Evolutionary conservation across 2,888 invertebrate genomes (phyloP), one percentile per base, ranked within the genome.

Genomic region (Pristionchus exspectatus): DNA sequence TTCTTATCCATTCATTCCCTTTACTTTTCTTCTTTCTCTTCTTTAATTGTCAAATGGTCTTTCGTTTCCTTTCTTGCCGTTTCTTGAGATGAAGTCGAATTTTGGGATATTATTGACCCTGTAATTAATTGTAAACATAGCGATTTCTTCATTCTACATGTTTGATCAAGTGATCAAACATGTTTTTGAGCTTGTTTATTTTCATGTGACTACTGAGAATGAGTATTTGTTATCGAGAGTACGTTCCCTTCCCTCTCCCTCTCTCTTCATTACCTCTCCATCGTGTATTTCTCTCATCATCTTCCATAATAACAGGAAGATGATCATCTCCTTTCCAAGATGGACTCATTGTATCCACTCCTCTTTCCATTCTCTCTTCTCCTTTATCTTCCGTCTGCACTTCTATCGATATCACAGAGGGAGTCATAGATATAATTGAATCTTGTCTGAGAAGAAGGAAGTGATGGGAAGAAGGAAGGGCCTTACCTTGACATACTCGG

Each of bases 221-320:
- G n/a, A 38, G 21, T 24, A 44, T n/a, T 77, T 77, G 30, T 77
- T 33, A 30, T 30, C 33, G 18, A 33, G 38, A 77, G 24, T 77
- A 33, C 30, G 7, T 38, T 24, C 24, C 56, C 83, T 16, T 30
- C 27, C 7, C 30, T 33, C 33, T n/a, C n/a, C n/a, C n/a, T 27
- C 69, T n/a, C 27, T 27, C 69, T 9, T 27, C 30, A 33, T 77
- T 50, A 54, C 84, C 84, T 56, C 84, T 84, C 84, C 77, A 50
- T 50, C 44, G 44, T 50, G 44, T 50, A 50, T 50, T 83, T 54
- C 54, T 83, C n/a, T 87, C 87, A 50, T 87, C 87, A 27, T 50
- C 87, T 44, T 87, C 87, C 44, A 50, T 24, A 30, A 87, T 87
- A 21, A 50, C 87, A 21, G 87, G 87, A 33, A 87, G 66, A 14